Base-by-base conservation (phyloP, 2,797 vertebrate genomes). In the Momotus momota region DNA sequence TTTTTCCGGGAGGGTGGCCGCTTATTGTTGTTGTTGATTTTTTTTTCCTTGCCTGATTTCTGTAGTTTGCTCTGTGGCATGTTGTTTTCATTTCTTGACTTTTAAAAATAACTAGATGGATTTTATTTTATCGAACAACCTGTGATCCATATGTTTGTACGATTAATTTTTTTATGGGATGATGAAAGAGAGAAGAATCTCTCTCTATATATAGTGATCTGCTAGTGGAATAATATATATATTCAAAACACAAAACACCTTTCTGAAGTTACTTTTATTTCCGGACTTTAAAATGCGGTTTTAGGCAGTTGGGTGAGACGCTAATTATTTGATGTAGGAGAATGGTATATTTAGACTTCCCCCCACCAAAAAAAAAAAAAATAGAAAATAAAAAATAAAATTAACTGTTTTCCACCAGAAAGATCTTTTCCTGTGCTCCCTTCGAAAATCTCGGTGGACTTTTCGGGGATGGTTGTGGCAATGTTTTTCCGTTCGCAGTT, bases 181-280 rank as follows among this genome's bases (percentile, higher is more conserved):
- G 86, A 90, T 94, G 95, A 96, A 96, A 96, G 83, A 94, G 94
- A 77, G 78, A 82, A 92, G 84, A 86, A 62, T 84, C 62, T 91
- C 46, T 84, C 62, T 91, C 46, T 93, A 3, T 95, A 81, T 92
- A 90, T 71, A 93, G 72, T 35, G 66, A 61, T 69, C 61, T 94
- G 67, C 46, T 94, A 96, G 94, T 93, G 43, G 64, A 60, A 77
- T 88, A 67, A 84, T 79, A 66, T 57, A 64, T 88, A 71, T 86
- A 66, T 83, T 49, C 43, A 58, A 80, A 64, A 74, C 78, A 58
- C 65, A 58, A 88, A 91, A 81, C 94, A 94, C 88, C 86, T 97
- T 94, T 91, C 58, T 51, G 82, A 62, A 12, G 43, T 92, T 92
- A 55, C 54, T 92, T 92, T 89, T 94, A 67, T 92, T 96, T 95